Evolutionary conservation across 2,888 invertebrate genomes (phyloP), one percentile per base, ranked within the genome.

Genomic region (Nymphalis c-album): DNA sequence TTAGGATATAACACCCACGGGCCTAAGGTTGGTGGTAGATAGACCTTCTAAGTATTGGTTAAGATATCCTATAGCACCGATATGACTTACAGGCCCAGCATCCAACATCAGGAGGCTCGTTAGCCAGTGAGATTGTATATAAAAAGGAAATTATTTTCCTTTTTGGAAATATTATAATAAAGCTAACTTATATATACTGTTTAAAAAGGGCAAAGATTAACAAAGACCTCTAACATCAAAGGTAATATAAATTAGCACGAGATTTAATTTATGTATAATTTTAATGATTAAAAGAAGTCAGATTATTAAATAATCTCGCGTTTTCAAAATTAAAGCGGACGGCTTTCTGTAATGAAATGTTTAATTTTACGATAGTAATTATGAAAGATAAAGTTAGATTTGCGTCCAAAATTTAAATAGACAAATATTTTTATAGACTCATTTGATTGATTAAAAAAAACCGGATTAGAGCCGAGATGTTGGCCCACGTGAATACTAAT

Each of bases 191-290:
- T 58, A 40, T 40, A 58, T 46, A n/a, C n/a, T 20, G 46, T 64
- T 64, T 46, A 45, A 51, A 64, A 64, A 31, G 26, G 18, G 17
- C 46, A 40, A 58, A 64, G 18, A 22, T 40, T 50, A n/a, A 17
- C 45, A 46, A 60, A 51, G 50, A 60, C 31, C 51, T 47, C 46
- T 13, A 26, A 64, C 59, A 31, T 58, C 63, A 63, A 69, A 69
- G 55, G 60, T 48, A 60, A 16, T 20, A 63, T 67, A 58, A 35
- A 67, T 67, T 60, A 66, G 55, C 48, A 60, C 18, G 47, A 61
- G 13, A 26, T 55, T 60, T 13, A 53, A 60, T 69, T 46, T 59
- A 18, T 60, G 45, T 59, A 58, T 55, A 20, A 60, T 60, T 53
- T 45, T 46, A n/a, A 10, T 51, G 31, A 35, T 60, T 64, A 64